Conservation (phyloP, 2,797 vertebrate species). For the Phoeniculus purpureus region DNA sequence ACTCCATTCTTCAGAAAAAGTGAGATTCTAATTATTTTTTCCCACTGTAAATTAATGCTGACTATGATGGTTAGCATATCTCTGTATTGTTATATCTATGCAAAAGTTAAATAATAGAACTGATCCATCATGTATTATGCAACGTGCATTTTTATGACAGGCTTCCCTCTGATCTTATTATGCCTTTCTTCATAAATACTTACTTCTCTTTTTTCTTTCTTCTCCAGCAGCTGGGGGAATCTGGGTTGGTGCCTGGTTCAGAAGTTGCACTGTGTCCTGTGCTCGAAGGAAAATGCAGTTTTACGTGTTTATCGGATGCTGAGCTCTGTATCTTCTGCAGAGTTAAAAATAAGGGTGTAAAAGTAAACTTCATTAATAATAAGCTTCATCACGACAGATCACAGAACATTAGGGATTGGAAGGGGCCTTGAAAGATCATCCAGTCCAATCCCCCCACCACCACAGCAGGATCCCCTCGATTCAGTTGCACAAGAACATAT, state of each 20-base stretch:
- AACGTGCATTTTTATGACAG: constrained; percentile 77
- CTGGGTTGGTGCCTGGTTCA: constrained; percentile 63
- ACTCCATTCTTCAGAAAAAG: constrained; percentile 97
- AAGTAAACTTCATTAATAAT: constrained; percentile 12
- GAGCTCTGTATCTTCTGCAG: neutral
- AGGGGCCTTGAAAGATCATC: too few species aligned
- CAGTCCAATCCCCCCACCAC: too few species aligned
- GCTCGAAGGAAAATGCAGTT: constrained; percentile 52
- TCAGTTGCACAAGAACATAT: too few species aligned
- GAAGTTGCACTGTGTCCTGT: constrained; percentile 59
- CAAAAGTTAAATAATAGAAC: constrained; percentile 83
- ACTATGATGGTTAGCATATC: constrained; percentile 87
- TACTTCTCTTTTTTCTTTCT: neutral
- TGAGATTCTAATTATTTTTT: constrained; percentile 99
- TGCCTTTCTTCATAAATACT: constrained; percentile 70
- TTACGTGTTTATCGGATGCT: constrained; percentile 7
- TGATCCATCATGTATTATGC: constrained; percentile 79
- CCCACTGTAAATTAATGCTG: constrained; percentile 99
- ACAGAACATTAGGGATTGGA: too few species aligned
- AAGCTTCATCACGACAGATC: too few species aligned
- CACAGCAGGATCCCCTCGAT: too few species aligned
- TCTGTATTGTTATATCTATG: constrained; percentile 82
- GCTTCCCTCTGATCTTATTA: constrained; percentile 63
- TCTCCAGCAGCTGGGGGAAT: constrained; percentile 50
- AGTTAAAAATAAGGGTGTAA: constrained; percentile 14